Conservation (phyloP, 2,113 vertebrate genomes). For the Silurus glanis region DNA sequence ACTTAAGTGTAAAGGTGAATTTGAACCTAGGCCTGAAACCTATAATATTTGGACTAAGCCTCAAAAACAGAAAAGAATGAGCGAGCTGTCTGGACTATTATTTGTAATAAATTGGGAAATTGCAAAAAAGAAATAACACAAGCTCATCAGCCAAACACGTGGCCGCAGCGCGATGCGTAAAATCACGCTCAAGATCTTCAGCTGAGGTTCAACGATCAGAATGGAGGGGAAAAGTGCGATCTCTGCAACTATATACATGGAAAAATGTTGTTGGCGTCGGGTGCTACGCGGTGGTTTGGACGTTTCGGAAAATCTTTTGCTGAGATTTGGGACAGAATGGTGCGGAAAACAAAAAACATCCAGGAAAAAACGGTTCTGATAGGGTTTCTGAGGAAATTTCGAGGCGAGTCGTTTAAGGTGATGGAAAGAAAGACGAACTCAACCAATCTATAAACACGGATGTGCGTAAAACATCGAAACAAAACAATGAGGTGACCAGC, state of each 20-base stretch:
- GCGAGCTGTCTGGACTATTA: too few species aligned
- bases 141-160: background rate
- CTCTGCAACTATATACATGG: background rate
- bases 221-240: background rate
- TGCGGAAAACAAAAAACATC: background rate
- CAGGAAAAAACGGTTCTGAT: background rate
- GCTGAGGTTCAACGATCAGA: background rate
- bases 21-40: background rate
- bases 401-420: background rate
- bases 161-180: background rate
- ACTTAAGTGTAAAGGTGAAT: background rate
- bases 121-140: background rate
- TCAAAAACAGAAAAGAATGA: background rate
- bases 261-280: background rate
- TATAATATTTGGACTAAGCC: background rate
- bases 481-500: background rate
- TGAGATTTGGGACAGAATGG: background rate
- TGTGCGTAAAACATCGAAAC: background rate
- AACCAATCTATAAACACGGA: background rate
- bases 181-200: background rate
- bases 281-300: background rate
- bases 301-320: background rate
- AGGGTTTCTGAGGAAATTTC: too few species aligned
- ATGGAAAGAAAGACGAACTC: background rate
- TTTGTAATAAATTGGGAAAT: background rate